Evolutionary conservation across 37 sponge, comb jelly and placozoan genomes (phyloP).

Genomic region (Dysidea cf. avara): DNA sequence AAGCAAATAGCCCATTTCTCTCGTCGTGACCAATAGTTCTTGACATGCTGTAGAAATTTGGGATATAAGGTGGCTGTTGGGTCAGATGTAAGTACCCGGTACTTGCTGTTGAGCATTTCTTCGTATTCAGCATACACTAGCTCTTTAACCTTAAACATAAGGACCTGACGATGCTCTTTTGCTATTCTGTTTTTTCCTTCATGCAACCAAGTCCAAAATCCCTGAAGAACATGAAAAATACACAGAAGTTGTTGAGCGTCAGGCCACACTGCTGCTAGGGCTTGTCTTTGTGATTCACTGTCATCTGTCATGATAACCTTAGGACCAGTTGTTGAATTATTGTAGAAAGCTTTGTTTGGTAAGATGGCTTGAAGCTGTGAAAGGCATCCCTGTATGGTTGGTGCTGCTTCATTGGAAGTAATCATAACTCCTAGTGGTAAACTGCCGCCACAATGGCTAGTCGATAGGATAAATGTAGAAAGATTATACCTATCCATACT

Average conservation of each 20-base stretch:
- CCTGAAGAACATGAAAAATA: slow-evolving; percentile 23
- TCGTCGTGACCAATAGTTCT: slow-evolving; percentile 3
- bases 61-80: not conserved
- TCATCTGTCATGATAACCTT: slow-evolving; percentile 31
- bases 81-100: not conserved
- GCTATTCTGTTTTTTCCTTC: slow-evolving; percentile 16
- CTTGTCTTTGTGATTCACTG: slow-evolving; percentile 9
- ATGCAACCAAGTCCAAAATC: slow-evolving; percentile 28
- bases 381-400: not conserved
- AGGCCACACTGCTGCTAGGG: slow-evolving; percentile 18
- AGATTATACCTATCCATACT: slow-evolving; percentile 1
- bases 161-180: slow-evolving; percentile 1
- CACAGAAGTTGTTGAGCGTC: not conserved
- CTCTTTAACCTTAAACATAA: not conserved
- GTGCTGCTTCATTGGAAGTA: slow-evolving; percentile 5
- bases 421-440: slow-evolving; percentile 8
- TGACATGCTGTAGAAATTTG: slow-evolving; percentile 1
- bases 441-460: not conserved
- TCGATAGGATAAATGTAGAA: slow-evolving; percentile 1
- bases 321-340: not conserved
- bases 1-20: slow-evolving; percentile 7
- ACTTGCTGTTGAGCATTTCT: slow-evolving; percentile 1
- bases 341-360: slow-evolving; percentile 1
- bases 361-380: not conserved
- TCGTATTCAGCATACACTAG: slow-evolving; percentile 6